phyloP scores from a whole-genome alignment of 2,113 vertebrate genomes.

The Pteruthius melanotis region DNA sequence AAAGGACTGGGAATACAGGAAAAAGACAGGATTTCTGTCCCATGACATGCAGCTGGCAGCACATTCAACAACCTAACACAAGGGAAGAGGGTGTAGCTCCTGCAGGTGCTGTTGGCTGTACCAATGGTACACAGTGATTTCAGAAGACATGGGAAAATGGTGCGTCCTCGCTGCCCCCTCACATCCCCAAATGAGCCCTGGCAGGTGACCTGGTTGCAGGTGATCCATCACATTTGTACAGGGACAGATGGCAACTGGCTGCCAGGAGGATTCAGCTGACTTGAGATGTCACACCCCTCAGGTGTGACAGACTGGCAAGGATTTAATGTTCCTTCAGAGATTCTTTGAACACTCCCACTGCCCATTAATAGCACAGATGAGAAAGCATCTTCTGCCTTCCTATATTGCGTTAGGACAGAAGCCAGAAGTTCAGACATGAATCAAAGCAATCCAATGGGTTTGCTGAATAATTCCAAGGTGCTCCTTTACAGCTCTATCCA shows the following conservation, averaged over 20 bases:
- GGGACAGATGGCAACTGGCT: background rate
- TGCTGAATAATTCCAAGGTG: background rate
- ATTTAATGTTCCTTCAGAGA: background rate
- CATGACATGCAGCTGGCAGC: background rate
- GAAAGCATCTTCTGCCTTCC: background rate
- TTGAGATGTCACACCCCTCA: too few relatives aligned
- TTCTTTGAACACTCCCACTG: background rate
- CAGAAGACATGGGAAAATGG: background rate
- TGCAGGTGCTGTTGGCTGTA: background rate
- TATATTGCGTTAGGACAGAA: background rate
- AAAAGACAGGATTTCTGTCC: background rate
- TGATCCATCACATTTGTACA: background rate
- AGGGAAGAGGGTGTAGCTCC: background rate
- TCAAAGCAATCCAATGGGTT: background rate
- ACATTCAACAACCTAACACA: background rate
- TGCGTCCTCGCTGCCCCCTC: background rate
- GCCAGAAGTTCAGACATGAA: background rate
- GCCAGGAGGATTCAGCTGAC: background rate
- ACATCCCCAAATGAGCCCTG: accelerated
- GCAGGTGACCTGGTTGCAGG: background rate
- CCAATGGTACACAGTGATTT: accelerated
- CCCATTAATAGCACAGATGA: background rate
- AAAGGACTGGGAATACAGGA: background rate
- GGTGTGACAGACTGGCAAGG: background rate
- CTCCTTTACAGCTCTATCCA: background rate